Percentiles rank a stretch among this genome's conserved stretches.
Evolutionary conservation across 2,888 invertebrate species (phyloP).

Genomic region (Lepidocyrtinus sp.): DNA sequence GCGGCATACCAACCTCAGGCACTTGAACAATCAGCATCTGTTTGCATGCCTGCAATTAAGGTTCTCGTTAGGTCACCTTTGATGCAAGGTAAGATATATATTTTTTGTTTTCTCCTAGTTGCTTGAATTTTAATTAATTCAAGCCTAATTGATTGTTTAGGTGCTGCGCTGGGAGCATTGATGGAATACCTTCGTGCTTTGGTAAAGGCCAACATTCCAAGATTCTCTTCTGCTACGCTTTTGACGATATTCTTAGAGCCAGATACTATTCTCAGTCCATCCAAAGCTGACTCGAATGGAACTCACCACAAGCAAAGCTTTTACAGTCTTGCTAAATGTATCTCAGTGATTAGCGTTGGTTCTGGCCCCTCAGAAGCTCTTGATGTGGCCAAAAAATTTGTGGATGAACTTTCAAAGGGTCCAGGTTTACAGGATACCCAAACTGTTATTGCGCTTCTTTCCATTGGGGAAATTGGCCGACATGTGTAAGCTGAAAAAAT

Average conservation of each 20-base stretch:
- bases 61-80: constrained; percentile 91
- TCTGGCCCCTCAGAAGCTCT: constrained; percentile 82
- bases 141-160: constrained; percentile 73
- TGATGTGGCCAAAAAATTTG: constrained; percentile 76
- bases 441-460: constrained; percentile 92
- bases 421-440: constrained; percentile 82
- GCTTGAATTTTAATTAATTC: constrained; percentile 23
- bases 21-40: constrained; percentile 80
- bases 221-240: constrained; percentile 86
- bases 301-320: constrained; percentile 84
- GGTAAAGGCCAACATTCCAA: constrained; percentile 85
- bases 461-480: constrained; percentile 97
- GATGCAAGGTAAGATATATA: constrained; percentile 80
- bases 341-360: constrained; percentile 88
- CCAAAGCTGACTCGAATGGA: constrained; percentile 71
- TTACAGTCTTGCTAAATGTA: constrained; percentile 96
- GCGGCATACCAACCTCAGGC: constrained; percentile 85
- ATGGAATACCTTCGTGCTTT: constrained; percentile 94
- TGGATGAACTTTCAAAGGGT: constrained; percentile 82
- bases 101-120: not conserved
- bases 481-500: constrained; percentile 80
- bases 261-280: constrained; percentile 75
- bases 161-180: constrained; percentile 91
- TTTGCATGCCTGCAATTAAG: constrained; percentile 89
- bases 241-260: constrained; percentile 84